phyloP scores from a whole-genome alignment of 2,113 vertebrate species.

The Leuciscus idus region DNA sequence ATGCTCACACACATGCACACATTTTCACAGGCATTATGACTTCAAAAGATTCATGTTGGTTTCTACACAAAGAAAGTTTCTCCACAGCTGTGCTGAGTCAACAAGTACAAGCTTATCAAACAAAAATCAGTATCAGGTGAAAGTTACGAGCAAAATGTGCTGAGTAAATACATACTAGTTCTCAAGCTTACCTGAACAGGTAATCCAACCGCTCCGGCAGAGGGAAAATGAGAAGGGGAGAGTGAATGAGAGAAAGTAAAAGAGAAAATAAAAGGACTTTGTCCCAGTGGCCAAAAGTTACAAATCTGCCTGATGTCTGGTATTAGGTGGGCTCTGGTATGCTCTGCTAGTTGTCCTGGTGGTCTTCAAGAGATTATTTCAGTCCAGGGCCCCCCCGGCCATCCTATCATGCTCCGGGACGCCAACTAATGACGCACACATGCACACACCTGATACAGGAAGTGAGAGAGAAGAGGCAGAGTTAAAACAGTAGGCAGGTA shows the following conservation, averaged over 20 bases:
- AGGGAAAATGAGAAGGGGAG: constrained; percentile 35
- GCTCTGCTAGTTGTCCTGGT: not conserved
- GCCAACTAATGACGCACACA: constrained; percentile 8
- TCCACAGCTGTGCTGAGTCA: constrained; percentile 12
- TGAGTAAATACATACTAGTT: constrained; percentile 22
- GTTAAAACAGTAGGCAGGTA: constrained; percentile 51
- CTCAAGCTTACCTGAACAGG: constrained; percentile 70
- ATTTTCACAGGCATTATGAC: not conserved
- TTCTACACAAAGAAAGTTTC: constrained; percentile 18
- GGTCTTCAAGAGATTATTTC: not conserved
- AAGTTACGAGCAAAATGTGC: not conserved
- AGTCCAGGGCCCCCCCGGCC: constrained; percentile 1
- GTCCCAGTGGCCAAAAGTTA: not conserved
- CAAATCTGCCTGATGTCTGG: constrained; percentile 3
- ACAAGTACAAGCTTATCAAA: constrained; percentile 32
- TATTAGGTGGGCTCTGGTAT: not conserved
- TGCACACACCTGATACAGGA: constrained; percentile 57
- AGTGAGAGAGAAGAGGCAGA: constrained; percentile 47
- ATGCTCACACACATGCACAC: constrained; percentile 12
- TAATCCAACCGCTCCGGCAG: constrained; percentile 56
- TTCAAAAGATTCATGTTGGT: not conserved
- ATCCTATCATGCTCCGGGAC: not conserved
- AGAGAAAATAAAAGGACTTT: constrained; percentile 35
- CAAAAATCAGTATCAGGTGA: not conserved
- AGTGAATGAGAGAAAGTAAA: constrained; percentile 36